phyloP scores from a whole-genome alignment of 2,888 invertebrate species.

The Drosophila koepferae region DNA sequence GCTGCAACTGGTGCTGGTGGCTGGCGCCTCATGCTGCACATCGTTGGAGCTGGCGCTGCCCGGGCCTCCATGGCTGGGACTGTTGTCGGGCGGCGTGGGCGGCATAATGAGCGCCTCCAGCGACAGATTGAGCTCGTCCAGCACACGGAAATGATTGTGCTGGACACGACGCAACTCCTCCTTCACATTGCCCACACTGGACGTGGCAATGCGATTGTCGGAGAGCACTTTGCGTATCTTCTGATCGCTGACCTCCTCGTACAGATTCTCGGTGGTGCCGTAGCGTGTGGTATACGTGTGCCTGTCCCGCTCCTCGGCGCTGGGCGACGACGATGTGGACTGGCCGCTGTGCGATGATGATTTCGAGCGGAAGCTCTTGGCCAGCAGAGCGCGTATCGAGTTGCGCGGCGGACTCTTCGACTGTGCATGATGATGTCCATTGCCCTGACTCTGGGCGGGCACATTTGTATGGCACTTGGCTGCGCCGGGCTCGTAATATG shows the following conservation, averaged over 20 bases:
- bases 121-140: conserved; percentile 94
- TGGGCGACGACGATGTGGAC: conserved; percentile 81
- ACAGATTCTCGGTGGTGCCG: conserved; percentile 90
- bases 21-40: conserved; percentile 86
- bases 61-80: conserved; percentile 85
- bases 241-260: conserved; percentile 85
- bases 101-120: conserved; percentile 96
- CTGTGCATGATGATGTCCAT: conserved; percentile 65
- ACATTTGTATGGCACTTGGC: conserved; percentile 88
- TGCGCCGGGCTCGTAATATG: conserved; percentile 91
- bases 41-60: conserved; percentile 59
- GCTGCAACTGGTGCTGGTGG: conserved; percentile 42
- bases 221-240: conserved; percentile 85
- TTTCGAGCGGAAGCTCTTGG: conserved; percentile 84
- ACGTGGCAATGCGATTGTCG: conserved; percentile 87
- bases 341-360: conserved; percentile 77
- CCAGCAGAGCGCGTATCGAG: conserved; percentile 83
- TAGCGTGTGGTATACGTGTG: conserved; percentile 92
- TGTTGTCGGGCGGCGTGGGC: conserved; percentile 86
- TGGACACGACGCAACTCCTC: conserved; percentile 94
- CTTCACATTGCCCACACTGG: conserved; percentile 90
- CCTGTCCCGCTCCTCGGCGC: conserved; percentile 81
- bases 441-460: conserved; percentile 82
- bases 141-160: conserved; percentile 92
- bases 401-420: conserved; percentile 84